phyloP scores from a whole-genome alignment of 2,797 vertebrate species.

The Sebastes variabilis region DNA sequence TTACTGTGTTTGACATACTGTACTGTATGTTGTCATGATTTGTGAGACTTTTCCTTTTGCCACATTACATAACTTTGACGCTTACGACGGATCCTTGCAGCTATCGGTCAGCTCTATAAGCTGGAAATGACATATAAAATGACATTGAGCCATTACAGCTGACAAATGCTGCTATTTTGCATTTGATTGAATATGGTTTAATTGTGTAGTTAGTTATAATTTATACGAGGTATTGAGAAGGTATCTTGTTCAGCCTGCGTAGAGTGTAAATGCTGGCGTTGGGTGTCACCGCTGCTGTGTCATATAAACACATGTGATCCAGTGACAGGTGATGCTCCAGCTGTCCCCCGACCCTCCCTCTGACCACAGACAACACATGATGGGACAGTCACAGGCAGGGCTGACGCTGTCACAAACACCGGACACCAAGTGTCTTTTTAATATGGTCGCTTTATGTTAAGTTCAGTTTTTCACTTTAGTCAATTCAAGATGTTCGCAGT shows the following conservation, averaged over 20 bases:
- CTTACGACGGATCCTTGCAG: neutral
- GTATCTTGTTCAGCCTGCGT: neutral
- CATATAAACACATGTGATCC: constrained; percentile 59
- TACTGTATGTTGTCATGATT: constrained; percentile 8
- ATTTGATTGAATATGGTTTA: neutral
- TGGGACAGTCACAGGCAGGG: constrained; percentile 48
- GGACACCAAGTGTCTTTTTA: neutral
- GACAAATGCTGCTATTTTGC: neutral
- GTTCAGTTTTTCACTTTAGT: neutral
- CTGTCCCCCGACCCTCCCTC: constrained; percentile 62
- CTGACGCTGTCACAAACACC: neutral
- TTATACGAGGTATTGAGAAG: no score
- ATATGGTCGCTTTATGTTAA: neutral
- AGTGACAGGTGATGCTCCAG: constrained; percentile 76
- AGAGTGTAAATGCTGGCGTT: constrained; percentile 7
- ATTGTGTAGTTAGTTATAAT: neutral
- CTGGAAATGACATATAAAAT: neutral
- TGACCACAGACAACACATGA: constrained; percentile 67
- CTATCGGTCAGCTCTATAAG: neutral
- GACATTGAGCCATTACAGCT: neutral
- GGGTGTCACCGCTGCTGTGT: constrained; percentile 39
- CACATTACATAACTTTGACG: neutral
- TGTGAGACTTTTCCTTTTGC: constrained; percentile 7
- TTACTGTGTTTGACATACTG: neutral
- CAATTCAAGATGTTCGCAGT: neutral